A percentile compares a stretch with the other conserved stretches of the same genome.
phyloP scores from a whole-genome alignment of 2,113 vertebrate species.

The Cavia aperea region DNA sequence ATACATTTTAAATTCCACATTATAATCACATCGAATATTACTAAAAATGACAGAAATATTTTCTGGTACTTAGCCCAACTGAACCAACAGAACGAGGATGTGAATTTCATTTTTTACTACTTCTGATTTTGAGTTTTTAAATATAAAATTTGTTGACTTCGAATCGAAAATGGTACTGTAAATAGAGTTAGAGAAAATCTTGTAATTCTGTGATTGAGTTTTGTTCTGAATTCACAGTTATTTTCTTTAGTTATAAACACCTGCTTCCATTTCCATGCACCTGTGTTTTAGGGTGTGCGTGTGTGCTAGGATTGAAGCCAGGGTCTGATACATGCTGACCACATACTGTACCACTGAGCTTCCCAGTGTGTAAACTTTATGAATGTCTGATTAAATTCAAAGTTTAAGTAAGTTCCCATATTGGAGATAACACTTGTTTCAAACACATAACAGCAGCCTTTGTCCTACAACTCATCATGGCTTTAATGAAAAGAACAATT shows the following conservation, averaged over 20 bases:
- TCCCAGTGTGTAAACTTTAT: not conserved
- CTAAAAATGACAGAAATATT: not conserved
- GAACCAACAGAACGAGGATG: not conserved
- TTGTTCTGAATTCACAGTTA: not conserved
- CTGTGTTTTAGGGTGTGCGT: not conserved
- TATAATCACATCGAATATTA: not conserved
- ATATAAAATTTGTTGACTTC: not conserved
- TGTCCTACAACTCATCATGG: not conserved
- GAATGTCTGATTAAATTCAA: not conserved
- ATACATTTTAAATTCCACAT: not conserved
- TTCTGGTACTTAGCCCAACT: not conserved
- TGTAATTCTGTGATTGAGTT: not conserved
- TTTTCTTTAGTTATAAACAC: not conserved
- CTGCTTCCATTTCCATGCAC: not conserved
- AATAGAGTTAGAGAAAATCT: not conserved
- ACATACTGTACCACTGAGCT: not conserved
- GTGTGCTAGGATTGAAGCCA: not conserved
- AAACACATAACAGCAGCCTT: not conserved
- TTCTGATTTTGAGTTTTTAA: not conserved
- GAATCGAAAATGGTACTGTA: not conserved
- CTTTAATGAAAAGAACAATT: slow-evolving; percentile 27
- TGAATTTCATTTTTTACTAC: not conserved
- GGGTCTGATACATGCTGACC: not conserved
- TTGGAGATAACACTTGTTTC: not conserved
- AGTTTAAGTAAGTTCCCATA: not conserved